A percentile compares a stretch with the other conserved stretches of the same genome.
Evolutionary conservation across 2,797 vertebrate species (phyloP).

Genomic region (Peromyscus melanophrys): DNA sequence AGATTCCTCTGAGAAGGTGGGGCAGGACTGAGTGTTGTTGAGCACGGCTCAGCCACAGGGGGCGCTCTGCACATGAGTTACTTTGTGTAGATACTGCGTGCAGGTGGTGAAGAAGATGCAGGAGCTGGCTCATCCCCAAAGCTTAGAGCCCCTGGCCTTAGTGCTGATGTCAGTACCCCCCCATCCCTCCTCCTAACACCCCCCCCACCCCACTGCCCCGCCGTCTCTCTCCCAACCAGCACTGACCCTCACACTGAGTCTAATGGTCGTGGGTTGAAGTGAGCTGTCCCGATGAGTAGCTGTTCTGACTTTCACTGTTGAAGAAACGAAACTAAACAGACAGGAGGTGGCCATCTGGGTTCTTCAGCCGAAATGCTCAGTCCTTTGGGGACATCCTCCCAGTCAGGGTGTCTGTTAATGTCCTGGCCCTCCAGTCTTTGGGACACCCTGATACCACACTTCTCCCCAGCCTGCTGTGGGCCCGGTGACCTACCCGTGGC

Average conservation of each 20-base stretch:
- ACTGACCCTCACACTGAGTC: neutral
- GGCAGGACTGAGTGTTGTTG: neutral
- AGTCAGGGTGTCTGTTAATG: neutral
- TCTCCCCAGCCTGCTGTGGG: neutral
- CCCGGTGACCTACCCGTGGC: neutral
- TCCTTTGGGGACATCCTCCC: neutral
- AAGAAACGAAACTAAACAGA: neutral
- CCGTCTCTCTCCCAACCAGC: neutral
- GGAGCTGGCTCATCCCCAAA: neutral
- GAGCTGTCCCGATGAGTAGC: neutral
- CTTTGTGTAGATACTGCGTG: neutral
- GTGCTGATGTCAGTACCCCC: neutral
- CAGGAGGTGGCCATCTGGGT: neutral
- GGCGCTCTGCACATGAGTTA: neutral
- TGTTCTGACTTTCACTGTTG: neutral
- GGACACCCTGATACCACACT: neutral
- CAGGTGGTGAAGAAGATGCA: too few relatives aligned
- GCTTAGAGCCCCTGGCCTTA: neutral
- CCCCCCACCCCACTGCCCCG: neutral
- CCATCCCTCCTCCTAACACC: too few relatives aligned
- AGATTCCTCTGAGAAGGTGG: neutral
- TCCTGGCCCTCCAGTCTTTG: neutral
- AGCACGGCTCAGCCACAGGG: neutral
- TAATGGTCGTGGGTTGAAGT: fast-evolving
- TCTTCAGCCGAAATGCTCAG: neutral